These are phyloP conservation scores for Drosophila emarginata DNA, from an alignment of 2,888 invertebrate genomes.

Conservation along the genomic window DNA sequence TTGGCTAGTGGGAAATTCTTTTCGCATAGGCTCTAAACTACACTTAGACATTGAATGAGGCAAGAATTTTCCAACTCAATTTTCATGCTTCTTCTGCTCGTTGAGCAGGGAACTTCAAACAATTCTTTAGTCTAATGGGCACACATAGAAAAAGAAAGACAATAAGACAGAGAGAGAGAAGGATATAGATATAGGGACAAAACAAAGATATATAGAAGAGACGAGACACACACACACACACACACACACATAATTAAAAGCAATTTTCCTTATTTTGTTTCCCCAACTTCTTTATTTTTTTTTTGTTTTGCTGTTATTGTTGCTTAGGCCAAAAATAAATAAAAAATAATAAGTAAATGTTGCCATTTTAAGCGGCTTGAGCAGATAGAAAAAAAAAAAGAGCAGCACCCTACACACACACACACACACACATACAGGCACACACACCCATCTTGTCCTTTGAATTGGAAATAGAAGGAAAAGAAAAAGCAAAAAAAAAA, in stretches of 20 bases:
- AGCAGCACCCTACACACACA: neutral
- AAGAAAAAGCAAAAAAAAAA: constrained; percentile 3
- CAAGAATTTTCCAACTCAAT: constrained; percentile 2
- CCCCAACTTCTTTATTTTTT: neutral
- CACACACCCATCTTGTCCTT: constrained; percentile 32
- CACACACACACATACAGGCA: no score
- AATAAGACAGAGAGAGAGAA: neutral
- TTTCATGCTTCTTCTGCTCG: constrained; percentile 10
- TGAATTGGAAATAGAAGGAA: constrained; percentile 1
- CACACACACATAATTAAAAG: constrained; percentile 32
- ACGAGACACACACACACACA: constrained; percentile 19
- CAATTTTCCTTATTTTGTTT: constrained; percentile 20
- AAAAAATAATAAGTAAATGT: constrained; percentile 64
- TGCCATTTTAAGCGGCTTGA: constrained; percentile 62
- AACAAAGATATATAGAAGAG: neutral
- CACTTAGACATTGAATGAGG: neutral
- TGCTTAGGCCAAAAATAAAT: constrained; percentile 8
- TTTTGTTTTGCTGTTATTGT: neutral
- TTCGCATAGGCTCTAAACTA: neutral
- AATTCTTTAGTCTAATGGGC: constrained; percentile 55
- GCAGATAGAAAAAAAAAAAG: constrained; percentile 24
- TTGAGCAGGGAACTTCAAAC: constrained; percentile 48
- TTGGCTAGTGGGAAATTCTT: neutral
- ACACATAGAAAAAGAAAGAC: constrained; percentile 30
- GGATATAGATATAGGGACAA: neutral